These are phyloP conservation scores for Adrianichthys oophorus DNA, from an alignment of 2,797 vertebrate genomes.

Conservation along the genomic window DNA sequence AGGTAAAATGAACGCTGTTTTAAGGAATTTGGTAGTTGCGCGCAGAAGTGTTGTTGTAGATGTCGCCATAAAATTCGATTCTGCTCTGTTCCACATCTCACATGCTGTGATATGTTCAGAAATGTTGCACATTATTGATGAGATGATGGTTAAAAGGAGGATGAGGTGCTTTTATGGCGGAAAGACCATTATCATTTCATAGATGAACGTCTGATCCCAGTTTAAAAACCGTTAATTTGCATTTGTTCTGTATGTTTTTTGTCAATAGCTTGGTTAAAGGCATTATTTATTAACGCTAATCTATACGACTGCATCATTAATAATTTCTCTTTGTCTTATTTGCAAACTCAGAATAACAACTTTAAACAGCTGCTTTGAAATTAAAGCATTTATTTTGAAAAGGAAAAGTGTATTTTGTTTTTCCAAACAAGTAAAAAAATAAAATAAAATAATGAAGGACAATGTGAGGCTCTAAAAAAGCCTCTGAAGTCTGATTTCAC, in stretches of 20 bases:
- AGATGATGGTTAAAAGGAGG: slow-evolving; percentile 3
- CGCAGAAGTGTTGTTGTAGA: slow-evolving; percentile 14
- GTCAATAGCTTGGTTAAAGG: too few species aligned
- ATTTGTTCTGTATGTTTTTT: too few species aligned
- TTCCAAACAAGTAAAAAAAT: background rate
- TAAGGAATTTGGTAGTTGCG: slow-evolving; percentile 6
- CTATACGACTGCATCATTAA: too few species aligned
- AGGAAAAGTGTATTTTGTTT: background rate
- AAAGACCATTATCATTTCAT: too few species aligned
- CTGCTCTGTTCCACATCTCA: slow-evolving; percentile 24
- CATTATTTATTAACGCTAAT: too few species aligned
- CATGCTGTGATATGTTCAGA: slow-evolving; percentile 30
- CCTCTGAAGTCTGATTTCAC: slow-evolving; percentile 42
- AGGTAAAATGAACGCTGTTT: slow-evolving; percentile 29
- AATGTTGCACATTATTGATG: slow-evolving; percentile 33
- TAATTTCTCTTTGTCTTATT: too few species aligned
- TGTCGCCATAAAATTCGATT: background rate
- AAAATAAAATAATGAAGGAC: slow-evolving; percentile 24
- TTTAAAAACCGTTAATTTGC: too few species aligned
- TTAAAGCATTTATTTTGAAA: background rate
- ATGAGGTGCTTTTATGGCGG: background rate
- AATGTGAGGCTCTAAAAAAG: slow-evolving; percentile 8
- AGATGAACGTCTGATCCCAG: too few species aligned
- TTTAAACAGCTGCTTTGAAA: too few species aligned
- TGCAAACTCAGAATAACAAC: too few species aligned